A percentile compares a stretch with the other conserved stretches of the same genome.
Evolutionary conservation across 2,888 invertebrate genomes (phyloP).

Genomic region (Bursaphelenchus okinawaensis): DNA sequence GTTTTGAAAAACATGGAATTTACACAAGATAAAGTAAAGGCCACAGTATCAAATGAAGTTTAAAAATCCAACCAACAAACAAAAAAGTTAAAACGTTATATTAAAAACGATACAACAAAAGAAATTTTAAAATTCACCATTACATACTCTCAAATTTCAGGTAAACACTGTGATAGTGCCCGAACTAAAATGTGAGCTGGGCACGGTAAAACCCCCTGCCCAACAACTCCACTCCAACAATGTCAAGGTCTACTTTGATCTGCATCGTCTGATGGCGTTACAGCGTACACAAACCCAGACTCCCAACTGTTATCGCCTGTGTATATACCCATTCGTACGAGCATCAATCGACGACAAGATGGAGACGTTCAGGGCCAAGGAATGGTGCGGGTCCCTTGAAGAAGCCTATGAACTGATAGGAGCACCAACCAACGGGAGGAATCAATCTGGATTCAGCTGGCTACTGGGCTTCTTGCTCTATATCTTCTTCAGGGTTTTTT

Average conservation of each 20-base stretch:
- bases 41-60: no score
- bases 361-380: constrained; percentile 36
- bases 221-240: constrained; percentile 11
- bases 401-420: constrained; percentile 34
- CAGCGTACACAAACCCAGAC: constrained; percentile 7
- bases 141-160: no score
- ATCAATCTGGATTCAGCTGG: background rate
- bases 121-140: no score
- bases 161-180: constrained; percentile 25
- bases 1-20: no score
- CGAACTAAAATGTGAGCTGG: constrained; percentile 22
- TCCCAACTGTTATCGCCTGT: constrained; percentile 34
- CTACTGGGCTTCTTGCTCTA: background rate
- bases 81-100: no score
- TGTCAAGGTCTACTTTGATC: constrained; percentile 18
- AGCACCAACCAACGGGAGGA: background rate
- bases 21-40: no score
- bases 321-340: constrained; percentile 51
- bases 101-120: no score
- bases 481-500: background rate
- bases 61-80: no score
- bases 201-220: constrained; percentile 23
- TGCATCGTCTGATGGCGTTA: constrained; percentile 10
- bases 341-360: constrained; percentile 13
- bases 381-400: constrained; percentile 49